Evolutionary conservation across 64 coral and sea anemone species (phyloP), one percentile per base, ranked within the genome.

Genomic region (Astreopora myriophthalma): DNA sequence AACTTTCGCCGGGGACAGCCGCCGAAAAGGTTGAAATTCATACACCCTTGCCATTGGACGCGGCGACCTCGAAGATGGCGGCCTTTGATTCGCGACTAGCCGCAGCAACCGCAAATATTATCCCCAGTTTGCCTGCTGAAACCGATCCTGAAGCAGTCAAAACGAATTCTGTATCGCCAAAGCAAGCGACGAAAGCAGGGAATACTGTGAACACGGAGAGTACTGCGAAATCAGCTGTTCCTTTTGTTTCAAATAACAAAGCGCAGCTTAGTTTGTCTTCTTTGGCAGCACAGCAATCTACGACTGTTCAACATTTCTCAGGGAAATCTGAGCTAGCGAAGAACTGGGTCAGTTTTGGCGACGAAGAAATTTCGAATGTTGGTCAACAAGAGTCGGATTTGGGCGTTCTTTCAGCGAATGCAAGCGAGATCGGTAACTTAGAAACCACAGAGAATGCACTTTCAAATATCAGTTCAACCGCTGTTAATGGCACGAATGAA

Each of bases 31-130:
- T 24, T 11, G 31, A 51, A 78, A 64, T 64, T 83, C 58, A 83
- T 31, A 83, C 55, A 83, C 52, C 30, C 55, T 35, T 73, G 70
- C 70, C 34, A 35, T 73, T 73, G 70, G 33, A 73, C 31, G 33
- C 32, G 48, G 16, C 48, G 33, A 64, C 55, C 57, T 38, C 79
- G 79, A 83, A 83, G 8, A 83, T 83, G 52, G 52, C 79, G 49
- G 79, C 79, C 5, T 83, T 65, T 83, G 79, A 83, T 83, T 83
- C 79, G 19, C 70, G 29, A 73, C 32, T 64, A 83, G 31, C 79
- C 79, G 34, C 79, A 83, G 16, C 34, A 64, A 83, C 79, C 79
- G 38, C 79, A 83, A 64, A 83, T 20, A 83, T 83, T 58, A 83
- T 65, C 79, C n/a, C 79, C 79, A 83, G 36, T 83, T 64, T 64